phyloP scores from a whole-genome alignment of 2,797 vertebrate genomes.

The Acrocephalus scirpaceus region DNA sequence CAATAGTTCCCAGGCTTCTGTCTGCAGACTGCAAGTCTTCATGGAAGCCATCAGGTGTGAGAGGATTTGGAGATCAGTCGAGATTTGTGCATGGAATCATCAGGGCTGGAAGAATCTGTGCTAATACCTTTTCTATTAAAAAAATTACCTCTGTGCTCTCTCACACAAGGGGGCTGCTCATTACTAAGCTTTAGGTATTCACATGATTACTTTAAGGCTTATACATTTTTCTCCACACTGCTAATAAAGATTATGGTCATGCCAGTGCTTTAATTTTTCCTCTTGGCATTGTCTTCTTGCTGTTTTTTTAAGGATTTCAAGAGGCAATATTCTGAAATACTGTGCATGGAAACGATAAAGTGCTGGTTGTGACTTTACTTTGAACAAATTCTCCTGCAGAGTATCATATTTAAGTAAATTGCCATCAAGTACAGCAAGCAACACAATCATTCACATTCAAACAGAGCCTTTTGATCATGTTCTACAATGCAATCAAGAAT shows the following conservation, averaged over 20 bases:
- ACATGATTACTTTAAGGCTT: conserved; percentile 35
- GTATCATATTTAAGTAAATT: conserved; percentile 85
- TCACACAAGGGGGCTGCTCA: conserved; percentile 12
- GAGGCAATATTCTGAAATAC: conserved; percentile 72
- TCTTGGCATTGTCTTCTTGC: conserved; percentile 42
- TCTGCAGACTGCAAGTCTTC: background rate
- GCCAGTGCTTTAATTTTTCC: conserved; percentile 57
- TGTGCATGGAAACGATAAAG: conserved; percentile 80
- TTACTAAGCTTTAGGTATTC: conserved; percentile 43
- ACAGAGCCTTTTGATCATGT: conserved; percentile 80
- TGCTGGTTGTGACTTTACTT: conserved; percentile 76
- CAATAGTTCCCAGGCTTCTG: background rate
- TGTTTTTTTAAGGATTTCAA: conserved; percentile 56
- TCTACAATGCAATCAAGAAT: conserved; percentile 78
- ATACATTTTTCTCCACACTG: conserved; percentile 3
- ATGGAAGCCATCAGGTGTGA: background rate
- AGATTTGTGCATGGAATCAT: background rate
- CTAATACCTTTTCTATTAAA: conserved; percentile 25
- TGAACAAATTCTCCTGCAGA: conserved; percentile 79
- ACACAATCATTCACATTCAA: conserved; percentile 75
- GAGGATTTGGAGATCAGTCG: background rate
- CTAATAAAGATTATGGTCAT: conserved; percentile 17
- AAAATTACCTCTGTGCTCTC: conserved; percentile 33
- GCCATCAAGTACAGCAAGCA: conserved; percentile 72
- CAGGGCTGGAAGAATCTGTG: background rate